Percentiles rank a stretch among this genome's conserved stretches.
Conservation (phyloP, 2,888 invertebrate species). For the Cheilosia grossa region DNA sequence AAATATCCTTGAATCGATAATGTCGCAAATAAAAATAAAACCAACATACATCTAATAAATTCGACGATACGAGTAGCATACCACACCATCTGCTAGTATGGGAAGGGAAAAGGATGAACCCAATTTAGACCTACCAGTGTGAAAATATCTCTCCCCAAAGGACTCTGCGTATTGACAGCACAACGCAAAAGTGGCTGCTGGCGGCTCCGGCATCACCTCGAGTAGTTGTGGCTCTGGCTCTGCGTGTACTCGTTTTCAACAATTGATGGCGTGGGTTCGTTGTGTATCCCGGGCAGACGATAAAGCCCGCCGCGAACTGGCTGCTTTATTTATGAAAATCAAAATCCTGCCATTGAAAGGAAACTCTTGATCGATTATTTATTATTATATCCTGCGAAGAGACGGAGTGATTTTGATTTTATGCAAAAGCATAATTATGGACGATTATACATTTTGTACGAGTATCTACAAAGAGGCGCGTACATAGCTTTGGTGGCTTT, state of each 20-base stretch:
- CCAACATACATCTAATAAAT: too few species aligned
- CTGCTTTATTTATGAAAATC: conserved; percentile 57
- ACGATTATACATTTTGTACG: conserved; percentile 5
- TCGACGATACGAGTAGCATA: too few species aligned
- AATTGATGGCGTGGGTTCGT: neutral
- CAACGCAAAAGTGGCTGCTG: neutral
- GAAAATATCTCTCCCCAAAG: conserved; percentile 9
- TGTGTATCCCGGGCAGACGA: too few species aligned
- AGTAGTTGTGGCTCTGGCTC: neutral
- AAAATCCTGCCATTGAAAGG: conserved; percentile 46
- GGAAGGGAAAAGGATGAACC: conserved; percentile 44
- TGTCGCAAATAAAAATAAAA: too few species aligned
- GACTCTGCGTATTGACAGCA: neutral
- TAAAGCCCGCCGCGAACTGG: neutral
- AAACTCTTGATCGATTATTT: conserved; percentile 60
- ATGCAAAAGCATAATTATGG: conserved; percentile 26
- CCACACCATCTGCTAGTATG: too few species aligned
- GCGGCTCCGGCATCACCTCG: too few species aligned
- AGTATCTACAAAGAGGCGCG: neutral
- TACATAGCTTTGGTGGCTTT: too few species aligned
- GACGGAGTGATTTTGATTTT: conserved; percentile 18
- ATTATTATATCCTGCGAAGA: conserved; percentile 46
- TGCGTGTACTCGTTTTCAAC: neutral
- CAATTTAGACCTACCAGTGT: conserved; percentile 36
- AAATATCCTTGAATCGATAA: too few species aligned